These are phyloP conservation scores for Orius laevigatus DNA, from an alignment of 1,140 invertebrate species.

Conservation along the genomic window DNA sequence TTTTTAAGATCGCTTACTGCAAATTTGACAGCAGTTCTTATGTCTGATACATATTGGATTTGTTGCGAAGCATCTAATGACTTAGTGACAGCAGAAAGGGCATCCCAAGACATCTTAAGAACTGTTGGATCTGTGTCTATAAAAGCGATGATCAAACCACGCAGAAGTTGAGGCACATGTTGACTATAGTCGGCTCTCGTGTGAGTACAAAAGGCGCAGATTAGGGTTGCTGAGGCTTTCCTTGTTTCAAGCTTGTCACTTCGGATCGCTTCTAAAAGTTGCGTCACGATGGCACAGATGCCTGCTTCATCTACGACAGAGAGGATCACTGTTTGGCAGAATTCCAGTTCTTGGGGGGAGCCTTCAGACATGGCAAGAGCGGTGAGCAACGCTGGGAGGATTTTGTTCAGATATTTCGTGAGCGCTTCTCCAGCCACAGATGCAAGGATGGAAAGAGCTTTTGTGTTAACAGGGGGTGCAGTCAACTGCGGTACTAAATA, in stretches of 20 bases:
- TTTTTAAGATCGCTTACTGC: constrained; percentile 74
- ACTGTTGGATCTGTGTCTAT: constrained; percentile 58
- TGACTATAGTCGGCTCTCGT: constrained; percentile 70
- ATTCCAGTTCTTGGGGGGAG: constrained; percentile 61
- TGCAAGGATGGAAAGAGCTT: constrained; percentile 79
- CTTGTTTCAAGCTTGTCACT: constrained; percentile 39
- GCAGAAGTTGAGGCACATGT: constrained; percentile 73
- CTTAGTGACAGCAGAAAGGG: constrained; percentile 78
- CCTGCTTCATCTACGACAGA: constrained; percentile 78
- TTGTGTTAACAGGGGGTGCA: constrained; percentile 71
- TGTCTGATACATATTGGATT: constrained; percentile 67
- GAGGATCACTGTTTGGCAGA: constrained; percentile 83
- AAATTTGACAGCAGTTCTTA: constrained; percentile 79
- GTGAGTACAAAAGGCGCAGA: constrained; percentile 79
- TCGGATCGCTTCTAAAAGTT: constrained; percentile 64
- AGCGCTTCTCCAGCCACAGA: constrained; percentile 85
- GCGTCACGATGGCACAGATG: constrained; percentile 75
- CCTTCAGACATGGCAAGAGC: constrained; percentile 53
- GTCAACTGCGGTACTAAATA: constrained; percentile 92
- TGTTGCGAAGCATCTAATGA: constrained; percentile 65
- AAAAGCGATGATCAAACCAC: constrained; percentile 73
- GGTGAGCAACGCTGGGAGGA: constrained; percentile 74
- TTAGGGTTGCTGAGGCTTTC: constrained; percentile 65
- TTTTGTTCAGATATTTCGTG: constrained; percentile 78
- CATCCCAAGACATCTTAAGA: constrained; percentile 74